Conservation (phyloP, 1,140 invertebrate species). For the Propsilocerus akamusi region DNA sequence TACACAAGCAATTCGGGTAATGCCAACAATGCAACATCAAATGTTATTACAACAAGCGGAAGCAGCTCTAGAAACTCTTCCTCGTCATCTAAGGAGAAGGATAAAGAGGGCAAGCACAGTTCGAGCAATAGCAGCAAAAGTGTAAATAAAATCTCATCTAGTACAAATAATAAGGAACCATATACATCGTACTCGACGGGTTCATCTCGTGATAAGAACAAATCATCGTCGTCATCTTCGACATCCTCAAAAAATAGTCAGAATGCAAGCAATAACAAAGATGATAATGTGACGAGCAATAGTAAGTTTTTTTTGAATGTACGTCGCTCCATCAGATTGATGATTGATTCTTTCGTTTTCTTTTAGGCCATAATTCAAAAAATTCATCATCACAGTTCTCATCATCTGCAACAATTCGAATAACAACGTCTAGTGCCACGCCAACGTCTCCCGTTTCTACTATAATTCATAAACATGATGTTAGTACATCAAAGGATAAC, state of each 20-base stretch:
- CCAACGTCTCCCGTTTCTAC: background rate
- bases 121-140: slow-evolving; percentile 12
- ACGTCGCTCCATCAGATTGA: no score
- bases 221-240: slow-evolving; percentile 14
- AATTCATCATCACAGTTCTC: background rate
- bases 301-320: background rate
- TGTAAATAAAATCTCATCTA: slow-evolving; percentile 14
- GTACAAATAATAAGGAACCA: slow-evolving; percentile 17
- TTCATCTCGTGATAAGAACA: background rate
- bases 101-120: slow-evolving; percentile 13
- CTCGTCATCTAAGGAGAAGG: slow-evolving; percentile 16
- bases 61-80: slow-evolving; percentile 10
- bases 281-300: slow-evolving; percentile 7
- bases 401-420: background rate
- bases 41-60: background rate
- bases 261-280: slow-evolving; percentile 19
- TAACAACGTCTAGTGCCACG: slow-evolving; percentile 1
- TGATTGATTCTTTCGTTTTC: no score
- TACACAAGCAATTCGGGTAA: background rate
- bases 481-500: background rate
- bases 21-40: background rate
- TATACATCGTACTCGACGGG: background rate
- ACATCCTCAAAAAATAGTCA: slow-evolving; percentile 13
- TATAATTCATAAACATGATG: background rate
- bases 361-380: slow-evolving; percentile 2